Evolutionary conservation across 2,888 invertebrate genomes (phyloP).

Genomic region (Ophioninae sp.): DNA sequence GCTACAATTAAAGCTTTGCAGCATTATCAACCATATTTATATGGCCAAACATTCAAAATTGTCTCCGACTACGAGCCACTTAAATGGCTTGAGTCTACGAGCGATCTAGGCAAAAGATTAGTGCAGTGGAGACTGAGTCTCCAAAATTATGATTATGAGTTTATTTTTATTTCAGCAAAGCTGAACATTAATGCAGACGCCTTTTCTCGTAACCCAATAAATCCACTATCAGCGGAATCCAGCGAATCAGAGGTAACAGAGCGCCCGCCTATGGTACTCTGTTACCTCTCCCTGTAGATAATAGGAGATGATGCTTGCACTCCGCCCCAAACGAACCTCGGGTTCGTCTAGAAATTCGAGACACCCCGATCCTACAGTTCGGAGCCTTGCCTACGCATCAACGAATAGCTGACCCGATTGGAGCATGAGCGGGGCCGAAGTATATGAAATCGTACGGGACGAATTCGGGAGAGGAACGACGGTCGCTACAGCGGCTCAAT

Average conservation of each 20-base stretch:
- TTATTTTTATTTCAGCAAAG: background rate
- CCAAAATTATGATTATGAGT: background rate
- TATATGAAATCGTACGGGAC: conserved; percentile 39
- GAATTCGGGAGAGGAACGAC: too few relatives aligned
- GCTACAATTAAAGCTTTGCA: background rate
- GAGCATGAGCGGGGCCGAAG: conserved; percentile 64
- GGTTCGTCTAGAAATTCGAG: background rate
- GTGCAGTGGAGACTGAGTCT: background rate
- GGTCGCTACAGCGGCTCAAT: too few relatives aligned
- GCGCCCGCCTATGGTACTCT: too few relatives aligned
- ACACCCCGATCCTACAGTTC: background rate
- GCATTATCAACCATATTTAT: background rate
- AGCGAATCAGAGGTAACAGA: background rate
- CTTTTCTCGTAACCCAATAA: background rate
- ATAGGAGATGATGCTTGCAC: too few relatives aligned
- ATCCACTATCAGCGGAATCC: background rate
- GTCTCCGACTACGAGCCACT: background rate
- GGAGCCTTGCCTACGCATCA: background rate
- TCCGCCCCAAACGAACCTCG: background rate
- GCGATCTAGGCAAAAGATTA: too few relatives aligned
- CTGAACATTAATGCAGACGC: background rate
- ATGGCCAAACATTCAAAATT: background rate
- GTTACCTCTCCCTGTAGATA: background rate
- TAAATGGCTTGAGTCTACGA: too few relatives aligned
- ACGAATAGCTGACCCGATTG: background rate